phyloP scores from a whole-genome alignment of 2,797 vertebrate genomes.

The Eulemur albifrons region DNA sequence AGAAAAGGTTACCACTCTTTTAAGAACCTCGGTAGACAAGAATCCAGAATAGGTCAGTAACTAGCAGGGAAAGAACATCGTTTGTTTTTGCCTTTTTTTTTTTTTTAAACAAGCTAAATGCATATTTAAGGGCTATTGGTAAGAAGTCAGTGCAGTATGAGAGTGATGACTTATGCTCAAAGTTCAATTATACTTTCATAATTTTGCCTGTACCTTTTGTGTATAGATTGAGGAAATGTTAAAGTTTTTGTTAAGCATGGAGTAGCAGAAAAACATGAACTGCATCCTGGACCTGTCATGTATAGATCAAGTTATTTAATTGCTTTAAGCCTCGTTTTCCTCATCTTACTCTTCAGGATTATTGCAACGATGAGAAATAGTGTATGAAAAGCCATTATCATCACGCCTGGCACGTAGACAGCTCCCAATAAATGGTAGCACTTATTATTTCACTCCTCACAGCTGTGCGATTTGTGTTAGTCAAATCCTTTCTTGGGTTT shows the following conservation, averaged over 20 bases:
- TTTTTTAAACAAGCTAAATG: background rate
- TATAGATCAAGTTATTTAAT: background rate
- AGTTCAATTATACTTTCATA: background rate
- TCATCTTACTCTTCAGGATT: conserved; percentile 2
- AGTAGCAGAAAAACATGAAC: background rate
- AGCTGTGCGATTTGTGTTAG: background rate
- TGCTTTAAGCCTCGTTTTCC: background rate
- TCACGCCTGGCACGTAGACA: background rate
- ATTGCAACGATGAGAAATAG: background rate
- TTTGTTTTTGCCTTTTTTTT: background rate
- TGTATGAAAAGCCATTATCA: background rate
- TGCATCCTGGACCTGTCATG: background rate
- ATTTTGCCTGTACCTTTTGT: background rate
- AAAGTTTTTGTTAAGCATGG: background rate
- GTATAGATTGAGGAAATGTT: background rate
- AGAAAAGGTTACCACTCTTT: background rate
- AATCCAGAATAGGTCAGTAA: background rate
- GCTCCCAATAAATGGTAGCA: background rate
- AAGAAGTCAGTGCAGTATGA: background rate
- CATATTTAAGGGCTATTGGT: background rate
- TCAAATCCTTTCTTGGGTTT: background rate
- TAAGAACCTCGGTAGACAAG: background rate
- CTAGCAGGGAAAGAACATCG: background rate
- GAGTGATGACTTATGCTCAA: background rate
- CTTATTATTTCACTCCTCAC: background rate